Percentiles rank a stretch among this genome's conserved stretches.
Conservation (phyloP, 2,888 invertebrate genomes). For the Acrobasis suavella region DNA sequence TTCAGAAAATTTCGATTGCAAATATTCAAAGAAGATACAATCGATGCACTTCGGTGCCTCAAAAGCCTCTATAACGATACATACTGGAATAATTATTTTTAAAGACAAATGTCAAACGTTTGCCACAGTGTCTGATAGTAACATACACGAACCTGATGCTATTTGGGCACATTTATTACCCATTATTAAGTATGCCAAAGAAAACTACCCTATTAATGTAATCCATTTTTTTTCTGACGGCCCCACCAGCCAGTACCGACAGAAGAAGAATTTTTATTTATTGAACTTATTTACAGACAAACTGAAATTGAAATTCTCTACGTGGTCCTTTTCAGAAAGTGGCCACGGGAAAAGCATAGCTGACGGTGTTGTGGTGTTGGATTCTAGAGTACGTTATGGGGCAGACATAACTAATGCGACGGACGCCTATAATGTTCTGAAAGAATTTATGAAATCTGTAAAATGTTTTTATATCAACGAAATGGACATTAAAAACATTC, state of each 20-base stretch:
- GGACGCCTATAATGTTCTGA: conserved; percentile 22
- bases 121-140: conserved; percentile 10
- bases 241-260: neutral
- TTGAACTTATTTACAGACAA: neutral
- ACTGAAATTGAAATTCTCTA: neutral
- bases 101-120: conserved; percentile 12
- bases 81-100: conserved; percentile 6
- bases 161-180: conserved; percentile 13
- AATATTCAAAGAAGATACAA: neutral
- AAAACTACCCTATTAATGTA: neutral
- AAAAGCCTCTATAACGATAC: conserved; percentile 2
- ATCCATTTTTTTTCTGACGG: conserved; percentile 9
- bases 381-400: conserved; percentile 15
- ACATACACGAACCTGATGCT: neutral
- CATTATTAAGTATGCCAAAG: neutral
- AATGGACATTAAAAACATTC: conserved; percentile 29
- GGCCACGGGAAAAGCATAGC: conserved; percentile 2
- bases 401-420: conserved; percentile 1
- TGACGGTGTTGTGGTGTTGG: conserved; percentile 1
- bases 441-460: conserved; percentile 27
- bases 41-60: conserved; percentile 11
- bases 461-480: conserved; percentile 31
- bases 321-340: conserved; percentile 3
- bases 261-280: conserved; percentile 5
- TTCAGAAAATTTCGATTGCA: conserved; percentile 1